Evolutionary conservation across 1,140 invertebrate species (phyloP).

Genomic region (Zaprionus inermis): DNA sequence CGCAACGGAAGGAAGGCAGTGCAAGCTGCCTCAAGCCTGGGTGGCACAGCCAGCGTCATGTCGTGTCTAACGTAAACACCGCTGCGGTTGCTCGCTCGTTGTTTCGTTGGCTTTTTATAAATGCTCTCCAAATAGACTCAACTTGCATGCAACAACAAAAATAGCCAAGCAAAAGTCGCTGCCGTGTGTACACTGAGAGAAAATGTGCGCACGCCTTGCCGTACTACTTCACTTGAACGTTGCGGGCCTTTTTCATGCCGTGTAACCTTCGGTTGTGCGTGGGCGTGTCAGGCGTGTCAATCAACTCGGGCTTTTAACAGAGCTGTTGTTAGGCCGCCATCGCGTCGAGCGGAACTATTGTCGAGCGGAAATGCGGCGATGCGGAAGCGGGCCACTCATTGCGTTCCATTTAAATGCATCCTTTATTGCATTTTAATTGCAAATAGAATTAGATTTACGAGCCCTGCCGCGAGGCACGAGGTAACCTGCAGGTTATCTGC

Average conservation of each 20-base stretch:
- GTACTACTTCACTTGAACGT: neutral
- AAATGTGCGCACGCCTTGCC: neutral
- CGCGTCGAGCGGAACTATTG: conserved; percentile 34
- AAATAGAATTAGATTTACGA: conserved; percentile 54
- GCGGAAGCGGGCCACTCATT: conserved; percentile 54
- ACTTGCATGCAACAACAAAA: conserved; percentile 70
- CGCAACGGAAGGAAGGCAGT: conserved; percentile 3
- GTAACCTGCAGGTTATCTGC: conserved; percentile 60
- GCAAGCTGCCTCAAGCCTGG: neutral
- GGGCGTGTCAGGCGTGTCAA: conserved; percentile 55
- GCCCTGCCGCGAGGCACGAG: conserved; percentile 21
- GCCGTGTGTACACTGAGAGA: neutral
- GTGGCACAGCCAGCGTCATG: conserved; percentile 42
- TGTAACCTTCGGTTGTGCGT: neutral
- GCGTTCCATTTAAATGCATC: conserved; percentile 67
- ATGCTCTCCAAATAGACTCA: conserved; percentile 66
- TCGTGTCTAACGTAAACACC: conserved; percentile 60
- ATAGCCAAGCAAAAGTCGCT: conserved; percentile 41
- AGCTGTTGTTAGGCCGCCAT: conserved; percentile 42
- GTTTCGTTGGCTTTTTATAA: conserved; percentile 55
- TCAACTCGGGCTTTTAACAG: conserved; percentile 64
- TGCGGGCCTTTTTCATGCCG: neutral
- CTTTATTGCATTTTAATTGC: conserved; percentile 80
- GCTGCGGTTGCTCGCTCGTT: conserved; percentile 57
- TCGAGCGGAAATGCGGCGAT: conserved; percentile 40